phyloP scores from a whole-genome alignment of 2,797 vertebrate species.

The Onychomys torridus region DNA sequence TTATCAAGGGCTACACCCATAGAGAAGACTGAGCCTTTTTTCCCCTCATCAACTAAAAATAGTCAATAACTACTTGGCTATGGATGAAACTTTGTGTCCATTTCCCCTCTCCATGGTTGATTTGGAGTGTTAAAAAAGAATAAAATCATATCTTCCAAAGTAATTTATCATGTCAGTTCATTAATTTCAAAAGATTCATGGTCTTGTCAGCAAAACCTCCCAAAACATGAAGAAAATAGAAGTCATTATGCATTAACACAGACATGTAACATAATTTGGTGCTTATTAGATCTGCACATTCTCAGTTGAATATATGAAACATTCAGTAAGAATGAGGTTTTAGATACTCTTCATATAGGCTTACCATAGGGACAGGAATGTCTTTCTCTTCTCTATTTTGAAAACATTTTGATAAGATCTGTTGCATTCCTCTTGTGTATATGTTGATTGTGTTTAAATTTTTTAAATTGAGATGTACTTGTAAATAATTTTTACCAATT shows the following conservation, averaged over 20 bases:
- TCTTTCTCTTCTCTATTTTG: not conserved
- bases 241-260: not conserved
- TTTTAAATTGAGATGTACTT: not conserved
- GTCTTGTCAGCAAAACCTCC: slow-evolving; percentile 42
- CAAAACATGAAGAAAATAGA: slow-evolving; percentile 49
- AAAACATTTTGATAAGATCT: not conserved
- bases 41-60: not conserved
- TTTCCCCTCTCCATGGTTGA: not conserved
- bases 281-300: not conserved
- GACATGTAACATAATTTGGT: not conserved
- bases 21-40: too few relatives aligned
- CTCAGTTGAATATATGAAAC: not conserved
- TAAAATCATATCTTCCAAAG: not conserved
- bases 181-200: slow-evolving; percentile 59
- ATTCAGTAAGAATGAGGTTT: not conserved
- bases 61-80: not conserved
- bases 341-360: not conserved
- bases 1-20: not conserved
- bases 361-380: not conserved
- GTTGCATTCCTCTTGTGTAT: not conserved
- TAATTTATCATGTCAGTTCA: slow-evolving; percentile 33
- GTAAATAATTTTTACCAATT: not conserved
- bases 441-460: not conserved
- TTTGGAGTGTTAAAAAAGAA: not conserved
- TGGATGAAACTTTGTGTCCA: not conserved